Base-by-base conservation (phyloP, 2,797 vertebrate species). In the Australoheros facetus region DNA sequence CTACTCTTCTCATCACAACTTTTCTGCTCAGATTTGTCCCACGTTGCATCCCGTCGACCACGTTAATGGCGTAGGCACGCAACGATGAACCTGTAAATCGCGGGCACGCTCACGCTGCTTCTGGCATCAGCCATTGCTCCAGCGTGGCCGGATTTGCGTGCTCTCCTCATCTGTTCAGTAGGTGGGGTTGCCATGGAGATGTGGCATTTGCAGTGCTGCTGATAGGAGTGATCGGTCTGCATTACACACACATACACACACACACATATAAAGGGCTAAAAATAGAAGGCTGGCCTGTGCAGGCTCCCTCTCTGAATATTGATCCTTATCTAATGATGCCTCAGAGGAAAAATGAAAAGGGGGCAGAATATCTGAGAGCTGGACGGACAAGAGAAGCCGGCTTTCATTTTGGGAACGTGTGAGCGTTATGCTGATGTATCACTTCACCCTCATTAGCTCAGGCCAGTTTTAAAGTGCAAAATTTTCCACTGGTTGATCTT, bases 91-190 rank as follows among this genome's bases (percentile, higher is more conserved):
- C 82, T 59, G 90, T 89, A 75, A 78, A 81, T 59, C 6, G 62
- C 90, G 90, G 87, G 92, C 88, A 85, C 92, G 85, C 92, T 91
- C 92, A 84, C 91, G 90, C 89, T 88, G 75, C 3, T 48, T 73
- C 89, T 91, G 84, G 84, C 79, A 56, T 91, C 94, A 92, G 91
- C 94, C 94, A 95, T 95, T 95, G 93, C 94, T 94, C 94, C 94
- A 94, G 91, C 94, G 94, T 95, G 93, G 93, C 92, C 73, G 39
- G 92, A 93, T 92, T 93, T 94, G 90, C 93, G 94, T 93, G 85
- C 89, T 91, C 90, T 76, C 80, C 84, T 92, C 86, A 16, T 89
- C 80, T 86, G 86, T 90, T 90, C 91, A 71, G 89, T 86, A 80
- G 92, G 89, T 83, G 89, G 82, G 75, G 93, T 96, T 95, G 92